Percentiles rank a stretch among this genome's conserved stretches.
These are phyloP conservation scores for Cremastinae sp. DNA, from an alignment of 2,888 invertebrate species.

Conservation along the genomic window DNA sequence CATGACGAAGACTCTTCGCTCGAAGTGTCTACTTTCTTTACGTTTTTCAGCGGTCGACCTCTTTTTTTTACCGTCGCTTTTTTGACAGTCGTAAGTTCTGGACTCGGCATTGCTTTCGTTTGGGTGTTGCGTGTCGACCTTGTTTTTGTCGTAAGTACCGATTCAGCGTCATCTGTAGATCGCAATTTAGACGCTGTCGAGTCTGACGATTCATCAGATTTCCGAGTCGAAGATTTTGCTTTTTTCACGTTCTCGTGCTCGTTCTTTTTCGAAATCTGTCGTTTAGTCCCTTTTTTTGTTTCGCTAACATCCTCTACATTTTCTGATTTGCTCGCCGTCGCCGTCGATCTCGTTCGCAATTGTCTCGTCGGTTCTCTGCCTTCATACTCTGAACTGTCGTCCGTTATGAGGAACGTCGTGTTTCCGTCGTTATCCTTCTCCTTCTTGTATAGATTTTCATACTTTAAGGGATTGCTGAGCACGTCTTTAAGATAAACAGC, in stretches of 20 bases:
- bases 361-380: constrained; percentile 35
- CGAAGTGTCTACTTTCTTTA: neutral
- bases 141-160: neutral
- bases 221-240: neutral
- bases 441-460: constrained; percentile 59
- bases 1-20: neutral
- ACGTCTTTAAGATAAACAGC: constrained; percentile 75
- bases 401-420: constrained; percentile 63
- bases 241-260: constrained; percentile 29
- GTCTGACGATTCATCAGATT: too few species aligned
- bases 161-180: neutral
- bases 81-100: neutral
- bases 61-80: neutral
- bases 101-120: neutral
- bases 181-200: too few species aligned
- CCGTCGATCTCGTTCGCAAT: neutral
- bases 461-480: constrained; percentile 58
- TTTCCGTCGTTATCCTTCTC: constrained; percentile 68
- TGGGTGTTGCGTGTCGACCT: constrained; percentile 15
- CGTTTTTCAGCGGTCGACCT: neutral
- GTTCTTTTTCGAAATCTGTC: neutral
- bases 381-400: constrained; percentile 63
- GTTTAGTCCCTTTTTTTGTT: constrained; percentile 10
- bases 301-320: neutral
- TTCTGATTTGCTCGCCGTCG: neutral